phyloP scores from a whole-genome alignment of 1,140 invertebrate genomes.

The Drosophila azteca region DNA sequence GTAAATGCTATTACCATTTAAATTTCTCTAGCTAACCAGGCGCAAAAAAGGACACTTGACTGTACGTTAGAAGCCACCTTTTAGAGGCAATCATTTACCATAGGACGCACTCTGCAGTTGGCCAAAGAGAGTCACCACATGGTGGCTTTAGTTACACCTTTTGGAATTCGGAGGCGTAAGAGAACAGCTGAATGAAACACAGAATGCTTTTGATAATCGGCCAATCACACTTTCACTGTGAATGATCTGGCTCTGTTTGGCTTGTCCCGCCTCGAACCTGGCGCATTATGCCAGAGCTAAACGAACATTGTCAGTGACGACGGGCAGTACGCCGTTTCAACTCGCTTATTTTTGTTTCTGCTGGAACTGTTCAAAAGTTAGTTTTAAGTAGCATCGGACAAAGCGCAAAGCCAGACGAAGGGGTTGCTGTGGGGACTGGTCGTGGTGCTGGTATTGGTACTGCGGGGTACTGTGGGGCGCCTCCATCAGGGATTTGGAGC shows the following conservation, averaged over 20 bases:
- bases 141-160: no score
- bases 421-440: background rate
- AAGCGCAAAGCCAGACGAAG: slow-evolving; percentile 24
- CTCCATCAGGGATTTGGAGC: slow-evolving; percentile 23
- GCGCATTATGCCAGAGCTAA: slow-evolving; percentile 39
- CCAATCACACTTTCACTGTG: no score
- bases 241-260: slow-evolving; percentile 30
- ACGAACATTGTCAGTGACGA: slow-evolving; percentile 52
- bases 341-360: slow-evolving; percentile 62
- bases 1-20: slow-evolving; percentile 73
- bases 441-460: no score
- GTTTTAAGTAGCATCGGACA: slow-evolving; percentile 66
- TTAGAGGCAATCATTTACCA: slow-evolving; percentile 55
- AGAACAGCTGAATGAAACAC: background rate
- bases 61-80: slow-evolving; percentile 52
- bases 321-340: slow-evolving; percentile 23
- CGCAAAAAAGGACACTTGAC: slow-evolving; percentile 66
- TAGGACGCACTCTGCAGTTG: background rate
- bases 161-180: no score
- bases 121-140: no score
- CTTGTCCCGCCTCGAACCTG: slow-evolving; percentile 5
- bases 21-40: slow-evolving; percentile 72
- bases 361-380: slow-evolving; percentile 69
- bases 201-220: no score
- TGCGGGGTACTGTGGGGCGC: no score